phyloP scores from a whole-genome alignment of 1,140 invertebrate species.

The Scaptodrosophila lebanonensis region DNA sequence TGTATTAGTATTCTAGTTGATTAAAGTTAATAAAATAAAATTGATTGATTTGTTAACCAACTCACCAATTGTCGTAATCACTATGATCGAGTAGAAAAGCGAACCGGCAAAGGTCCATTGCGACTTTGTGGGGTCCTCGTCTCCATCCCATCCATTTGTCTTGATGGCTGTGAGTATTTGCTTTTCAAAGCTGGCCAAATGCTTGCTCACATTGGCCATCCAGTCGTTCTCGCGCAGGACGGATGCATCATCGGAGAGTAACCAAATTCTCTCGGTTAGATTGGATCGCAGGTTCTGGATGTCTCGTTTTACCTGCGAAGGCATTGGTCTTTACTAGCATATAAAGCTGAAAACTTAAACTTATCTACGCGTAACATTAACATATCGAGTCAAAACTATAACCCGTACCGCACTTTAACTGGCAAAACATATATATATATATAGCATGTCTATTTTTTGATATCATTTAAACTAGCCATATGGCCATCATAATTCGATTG shows the following conservation, averaged over 20 bases:
- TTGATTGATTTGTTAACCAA: conserved; percentile 22
- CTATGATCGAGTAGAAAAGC: conserved; percentile 97
- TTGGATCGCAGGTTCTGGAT: conserved; percentile 85
- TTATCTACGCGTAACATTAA: no score
- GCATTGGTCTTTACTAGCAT: no score
- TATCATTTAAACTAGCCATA: no score
- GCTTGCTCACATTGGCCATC: conserved; percentile 65
- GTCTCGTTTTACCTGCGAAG: conserved; percentile 84
- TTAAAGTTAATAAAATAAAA: conserved; percentile 37
- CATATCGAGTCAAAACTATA: no score
- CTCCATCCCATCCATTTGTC: conserved; percentile 94
- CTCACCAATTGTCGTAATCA: conserved; percentile 97
- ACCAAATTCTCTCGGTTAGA: conserved; percentile 89
- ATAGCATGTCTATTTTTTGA: no score
- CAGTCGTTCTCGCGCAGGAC: conserved; percentile 59
- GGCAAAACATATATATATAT: no score
- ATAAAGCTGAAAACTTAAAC: no score
- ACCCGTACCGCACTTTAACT: no score
- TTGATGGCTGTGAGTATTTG: conserved; percentile 90
- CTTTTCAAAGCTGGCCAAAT: conserved; percentile 85
- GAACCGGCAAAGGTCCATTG: conserved; percentile 95
- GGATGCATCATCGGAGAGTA: conserved; percentile 81
- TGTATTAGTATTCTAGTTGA: conserved; percentile 27
- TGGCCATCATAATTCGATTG: no score
- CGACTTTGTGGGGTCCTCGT: conserved; percentile 84